These are phyloP conservation scores for Conistra vaccinii DNA, from an alignment of 2,888 invertebrate species.

Conservation along the genomic window DNA sequence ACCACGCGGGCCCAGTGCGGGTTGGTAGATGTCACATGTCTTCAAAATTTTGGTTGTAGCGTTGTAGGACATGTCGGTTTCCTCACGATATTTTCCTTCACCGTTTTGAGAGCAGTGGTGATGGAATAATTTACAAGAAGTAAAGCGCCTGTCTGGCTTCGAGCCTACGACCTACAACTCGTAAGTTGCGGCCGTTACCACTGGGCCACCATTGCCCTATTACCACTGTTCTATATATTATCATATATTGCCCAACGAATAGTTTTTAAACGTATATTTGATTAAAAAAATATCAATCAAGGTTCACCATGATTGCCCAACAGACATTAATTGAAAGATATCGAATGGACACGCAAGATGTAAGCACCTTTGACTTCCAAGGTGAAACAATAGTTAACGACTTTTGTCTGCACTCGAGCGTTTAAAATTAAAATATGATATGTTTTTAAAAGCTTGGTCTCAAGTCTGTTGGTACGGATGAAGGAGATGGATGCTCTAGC, in stretches of 20 bases:
- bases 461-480: background rate
- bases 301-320: constrained; percentile 28
- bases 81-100: too few species aligned
- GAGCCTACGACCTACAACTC: too few species aligned
- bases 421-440: constrained; percentile 33
- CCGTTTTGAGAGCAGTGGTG: too few species aligned
- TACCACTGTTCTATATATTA: too few species aligned
- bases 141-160: too few species aligned
- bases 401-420: constrained; percentile 7
- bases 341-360: constrained; percentile 34
- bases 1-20: too few species aligned
- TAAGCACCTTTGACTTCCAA: constrained; percentile 28
- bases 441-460: constrained; percentile 23
- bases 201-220: too few species aligned
- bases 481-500: constrained; percentile 22
- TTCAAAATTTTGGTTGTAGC: too few species aligned
- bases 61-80: too few species aligned
- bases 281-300: constrained; percentile 33
- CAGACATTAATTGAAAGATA: constrained; percentile 27
- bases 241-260: constrained; percentile 6
- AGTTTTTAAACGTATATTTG: constrained; percentile 20
- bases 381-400: constrained; percentile 32
- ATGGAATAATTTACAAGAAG: too few species aligned
- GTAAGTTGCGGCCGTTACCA: too few species aligned
- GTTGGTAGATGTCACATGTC: too few species aligned